Conservation (phyloP, 2,797 vertebrate genomes). For the Hoplostethus mediterraneus region DNA sequence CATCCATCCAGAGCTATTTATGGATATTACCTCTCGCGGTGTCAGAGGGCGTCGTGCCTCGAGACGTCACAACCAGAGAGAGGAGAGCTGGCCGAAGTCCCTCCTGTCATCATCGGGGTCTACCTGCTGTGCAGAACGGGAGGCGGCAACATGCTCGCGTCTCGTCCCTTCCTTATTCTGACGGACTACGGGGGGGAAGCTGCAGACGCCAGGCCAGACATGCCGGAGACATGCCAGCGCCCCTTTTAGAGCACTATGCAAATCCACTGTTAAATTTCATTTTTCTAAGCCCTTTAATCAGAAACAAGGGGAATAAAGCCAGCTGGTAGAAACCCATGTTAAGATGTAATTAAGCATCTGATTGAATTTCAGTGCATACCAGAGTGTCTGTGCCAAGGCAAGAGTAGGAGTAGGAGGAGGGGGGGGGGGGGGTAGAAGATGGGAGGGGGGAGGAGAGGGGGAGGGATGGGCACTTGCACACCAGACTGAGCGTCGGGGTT, state of each 20-base stretch:
- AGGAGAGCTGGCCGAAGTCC: slow-evolving; percentile 9
- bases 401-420: slow-evolving; percentile 46
- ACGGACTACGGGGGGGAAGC: slow-evolving; percentile 50
- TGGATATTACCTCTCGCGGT: slow-evolving; percentile 36
- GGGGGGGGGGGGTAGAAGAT: slow-evolving; percentile 34
- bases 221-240: slow-evolving; percentile 70
- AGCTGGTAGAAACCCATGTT: slow-evolving; percentile 95
- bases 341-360: slow-evolving; percentile 98
- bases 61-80: slow-evolving; percentile 5
- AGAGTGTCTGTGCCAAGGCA: slow-evolving; percentile 82
- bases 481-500: slow-evolving; percentile 79
- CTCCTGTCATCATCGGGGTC: slow-evolving; percentile 45
- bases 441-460: slow-evolving; percentile 59
- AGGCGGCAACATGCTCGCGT: slow-evolving; percentile 27
- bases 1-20: no score
- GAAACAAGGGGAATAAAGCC: slow-evolving; percentile 95
- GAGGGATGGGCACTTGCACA: slow-evolving; percentile 74
- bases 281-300: slow-evolving; percentile 97
- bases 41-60: slow-evolving; percentile 25
- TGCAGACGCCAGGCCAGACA: slow-evolving; percentile 60
- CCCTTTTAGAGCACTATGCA: slow-evolving; percentile 88
- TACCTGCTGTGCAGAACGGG: slow-evolving; percentile 48
- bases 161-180: slow-evolving; percentile 54
- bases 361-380: slow-evolving; percentile 94
- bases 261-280: slow-evolving; percentile 94